Conservation (phyloP, 2,888 invertebrate genomes). For the Ormyrus pomaceus region DNA sequence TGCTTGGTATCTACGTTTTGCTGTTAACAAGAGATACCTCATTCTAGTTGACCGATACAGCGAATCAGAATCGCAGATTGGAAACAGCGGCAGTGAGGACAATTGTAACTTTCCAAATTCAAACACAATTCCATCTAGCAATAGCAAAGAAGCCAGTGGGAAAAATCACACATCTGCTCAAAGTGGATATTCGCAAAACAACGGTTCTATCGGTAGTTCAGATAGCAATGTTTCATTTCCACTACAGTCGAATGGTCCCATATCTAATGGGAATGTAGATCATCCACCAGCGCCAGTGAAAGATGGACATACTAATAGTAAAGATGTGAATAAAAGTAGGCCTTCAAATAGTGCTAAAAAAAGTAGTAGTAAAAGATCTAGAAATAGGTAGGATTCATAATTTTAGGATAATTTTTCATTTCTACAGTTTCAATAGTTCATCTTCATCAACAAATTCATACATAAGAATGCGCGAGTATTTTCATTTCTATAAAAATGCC, state of each 20-base stretch:
- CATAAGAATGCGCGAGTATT: slow-evolving; percentile 14
- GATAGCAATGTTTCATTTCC: slow-evolving; percentile 64
- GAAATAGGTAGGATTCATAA: slow-evolving; percentile 82
- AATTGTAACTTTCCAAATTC: slow-evolving; percentile 74
- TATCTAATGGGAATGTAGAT: slow-evolving; percentile 79
- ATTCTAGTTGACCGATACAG: slow-evolving; percentile 88
- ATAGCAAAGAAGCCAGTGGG: slow-evolving; percentile 72
- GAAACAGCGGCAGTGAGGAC: slow-evolving; percentile 78
- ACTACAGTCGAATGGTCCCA: slow-evolving; percentile 70
- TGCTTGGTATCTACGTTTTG: slow-evolving; percentile 57
- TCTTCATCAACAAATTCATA: slow-evolving; percentile 34
- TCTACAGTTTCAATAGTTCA: slow-evolving; percentile 36
- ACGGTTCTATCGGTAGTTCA: slow-evolving; percentile 68
- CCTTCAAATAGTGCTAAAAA: slow-evolving; percentile 82
- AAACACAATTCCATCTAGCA: slow-evolving; percentile 68
- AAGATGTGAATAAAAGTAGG: slow-evolving; percentile 75
- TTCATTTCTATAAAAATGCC: slow-evolving; percentile 38
- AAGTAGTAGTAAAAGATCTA: slow-evolving; percentile 87
- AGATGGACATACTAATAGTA: slow-evolving; percentile 73
- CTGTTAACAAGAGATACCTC: slow-evolving; percentile 64
- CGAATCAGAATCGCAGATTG: slow-evolving; percentile 90
- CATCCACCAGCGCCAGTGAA: slow-evolving; percentile 80
- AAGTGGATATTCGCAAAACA: slow-evolving; percentile 71
- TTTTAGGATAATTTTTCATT: slow-evolving; percentile 20
- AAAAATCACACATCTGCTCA: slow-evolving; percentile 72